phyloP scores from a whole-genome alignment of 2,888 invertebrate genomes.

The Lamproptera curius region DNA sequence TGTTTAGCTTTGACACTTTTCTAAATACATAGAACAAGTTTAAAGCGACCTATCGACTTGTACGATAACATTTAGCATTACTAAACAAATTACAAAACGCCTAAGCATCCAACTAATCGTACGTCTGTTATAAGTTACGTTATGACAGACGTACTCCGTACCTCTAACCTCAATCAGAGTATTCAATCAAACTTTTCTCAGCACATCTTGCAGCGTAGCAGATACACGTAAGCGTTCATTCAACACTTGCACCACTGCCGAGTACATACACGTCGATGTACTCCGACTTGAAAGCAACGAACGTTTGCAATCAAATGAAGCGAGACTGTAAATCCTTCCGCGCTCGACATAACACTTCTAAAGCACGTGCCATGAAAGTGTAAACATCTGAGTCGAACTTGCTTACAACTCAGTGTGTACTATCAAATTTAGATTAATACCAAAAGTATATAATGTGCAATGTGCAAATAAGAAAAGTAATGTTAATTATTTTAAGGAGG shows the following conservation, averaged over 20 bases:
- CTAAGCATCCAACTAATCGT: not conserved
- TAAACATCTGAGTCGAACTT: slow-evolving; percentile 42
- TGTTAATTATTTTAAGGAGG: not conserved
- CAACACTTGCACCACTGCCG: slow-evolving; percentile 33
- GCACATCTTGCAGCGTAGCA: slow-evolving; percentile 29
- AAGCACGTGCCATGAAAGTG: slow-evolving; percentile 52
- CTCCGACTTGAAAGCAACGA: slow-evolving; percentile 40
- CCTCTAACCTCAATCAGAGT: not conserved
- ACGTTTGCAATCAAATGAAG: slow-evolving; percentile 52
- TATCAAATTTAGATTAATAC: not conserved
- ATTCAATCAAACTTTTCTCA: slow-evolving; percentile 8
- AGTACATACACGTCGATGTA: slow-evolving; percentile 44
- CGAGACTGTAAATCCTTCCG: slow-evolving; percentile 53
- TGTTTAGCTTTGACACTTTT: no score
- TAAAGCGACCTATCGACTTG: not conserved
- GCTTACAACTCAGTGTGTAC: not conserved
- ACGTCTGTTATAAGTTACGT: not conserved
- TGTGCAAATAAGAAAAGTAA: not conserved
- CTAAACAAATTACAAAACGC: not conserved
- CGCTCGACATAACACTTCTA: slow-evolving; percentile 51
- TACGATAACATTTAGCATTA: not conserved
- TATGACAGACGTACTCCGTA: not conserved
- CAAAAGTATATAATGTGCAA: not conserved
- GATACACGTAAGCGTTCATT: slow-evolving; percentile 40
- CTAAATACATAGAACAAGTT: no score